Evolutionary conservation across 2,888 invertebrate species (phyloP).

Genomic region (Catocala nupta): DNA sequence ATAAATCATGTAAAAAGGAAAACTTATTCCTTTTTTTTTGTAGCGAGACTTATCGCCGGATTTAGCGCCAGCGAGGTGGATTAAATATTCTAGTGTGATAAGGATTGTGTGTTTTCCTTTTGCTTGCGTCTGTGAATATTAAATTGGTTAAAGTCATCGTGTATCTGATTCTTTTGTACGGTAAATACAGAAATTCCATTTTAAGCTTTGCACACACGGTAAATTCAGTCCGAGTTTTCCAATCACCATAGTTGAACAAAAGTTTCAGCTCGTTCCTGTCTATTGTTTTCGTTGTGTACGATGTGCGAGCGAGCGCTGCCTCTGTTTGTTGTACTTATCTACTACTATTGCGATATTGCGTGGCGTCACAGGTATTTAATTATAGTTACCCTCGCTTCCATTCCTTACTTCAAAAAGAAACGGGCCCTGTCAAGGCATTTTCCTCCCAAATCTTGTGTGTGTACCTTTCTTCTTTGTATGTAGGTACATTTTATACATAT

Average conservation of each 20-base stretch:
- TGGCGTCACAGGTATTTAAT: slow-evolving; percentile 43
- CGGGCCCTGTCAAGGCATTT: background rate
- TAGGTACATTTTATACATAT: background rate
- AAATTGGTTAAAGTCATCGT: slow-evolving; percentile 16
- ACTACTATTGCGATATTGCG: slow-evolving; percentile 31
- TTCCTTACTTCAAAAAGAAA: slow-evolving; percentile 11
- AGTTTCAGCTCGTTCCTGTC: slow-evolving; percentile 61
- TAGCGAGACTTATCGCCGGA: slow-evolving; percentile 38
- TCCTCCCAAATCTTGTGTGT: slow-evolving; percentile 1
- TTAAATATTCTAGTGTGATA: slow-evolving; percentile 40
- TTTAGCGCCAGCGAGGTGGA: slow-evolving; percentile 32
- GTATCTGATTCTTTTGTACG: slow-evolving; percentile 18
- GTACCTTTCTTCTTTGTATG: background rate
- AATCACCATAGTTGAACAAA: slow-evolving; percentile 58
- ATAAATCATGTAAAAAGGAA: slow-evolving; percentile 26
- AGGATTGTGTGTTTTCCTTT: slow-evolving; percentile 29
- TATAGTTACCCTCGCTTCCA: slow-evolving; percentile 34
- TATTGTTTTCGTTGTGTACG: slow-evolving; percentile 49
- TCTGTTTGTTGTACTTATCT: slow-evolving; percentile 28
- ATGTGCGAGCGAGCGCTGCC: slow-evolving; percentile 29
- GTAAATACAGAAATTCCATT: slow-evolving; percentile 25
- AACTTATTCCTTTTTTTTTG: slow-evolving; percentile 21
- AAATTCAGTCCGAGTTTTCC: slow-evolving; percentile 53
- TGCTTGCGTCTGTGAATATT: background rate
- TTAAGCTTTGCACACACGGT: slow-evolving; percentile 41